Percentiles rank a stretch among this genome's conserved stretches.
These are phyloP conservation scores for Triplophysa tibetana DNA, from an alignment of 2,113 vertebrate species.

Conservation along the genomic window DNA sequence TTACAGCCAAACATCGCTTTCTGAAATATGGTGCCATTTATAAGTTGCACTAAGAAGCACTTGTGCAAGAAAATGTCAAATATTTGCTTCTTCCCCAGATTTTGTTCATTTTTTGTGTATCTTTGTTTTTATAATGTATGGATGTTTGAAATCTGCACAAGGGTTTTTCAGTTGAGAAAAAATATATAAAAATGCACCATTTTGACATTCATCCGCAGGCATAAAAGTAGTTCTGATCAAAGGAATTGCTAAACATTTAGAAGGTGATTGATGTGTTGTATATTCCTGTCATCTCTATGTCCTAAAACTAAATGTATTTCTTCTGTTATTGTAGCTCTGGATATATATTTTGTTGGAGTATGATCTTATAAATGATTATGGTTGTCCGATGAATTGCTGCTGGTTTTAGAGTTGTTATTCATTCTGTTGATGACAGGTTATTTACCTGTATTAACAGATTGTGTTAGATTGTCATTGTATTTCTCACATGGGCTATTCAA, in stretches of 20 bases:
- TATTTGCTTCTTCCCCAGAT: conserved; percentile 53
- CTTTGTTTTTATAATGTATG: conserved; percentile 55
- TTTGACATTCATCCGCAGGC: conserved; percentile 63
- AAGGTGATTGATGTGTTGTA: conserved; percentile 77
- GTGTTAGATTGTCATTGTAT: conserved; percentile 75
- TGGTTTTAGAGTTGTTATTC: conserved; percentile 70
- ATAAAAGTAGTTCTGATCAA: conserved; percentile 65
- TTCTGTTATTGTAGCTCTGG: conserved; percentile 73
- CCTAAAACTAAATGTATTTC: conserved; percentile 73
- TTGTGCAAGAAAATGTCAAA: conserved; percentile 26
- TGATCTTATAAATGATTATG: conserved; percentile 69
- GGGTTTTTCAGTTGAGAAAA: conserved; percentile 58
- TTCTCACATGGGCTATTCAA: conserved; percentile 64
- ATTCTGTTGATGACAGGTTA: conserved; percentile 70
- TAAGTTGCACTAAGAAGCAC: conserved; percentile 60
- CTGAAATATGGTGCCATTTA: conserved; percentile 70
- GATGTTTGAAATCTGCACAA: conserved; percentile 61
- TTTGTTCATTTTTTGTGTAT: conserved; percentile 56
- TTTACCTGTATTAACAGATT: conserved; percentile 69
- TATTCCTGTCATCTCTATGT: conserved; percentile 77
- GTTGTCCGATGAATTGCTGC: conserved; percentile 75
- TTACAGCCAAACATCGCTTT: conserved; percentile 74
- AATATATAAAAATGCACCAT: conserved; percentile 61
- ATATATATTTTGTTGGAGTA: conserved; percentile 70
- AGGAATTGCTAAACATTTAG: conserved; percentile 65